Conservation (phyloP, 2,113 vertebrate genomes). For the Entelurus aequoreus region DNA sequence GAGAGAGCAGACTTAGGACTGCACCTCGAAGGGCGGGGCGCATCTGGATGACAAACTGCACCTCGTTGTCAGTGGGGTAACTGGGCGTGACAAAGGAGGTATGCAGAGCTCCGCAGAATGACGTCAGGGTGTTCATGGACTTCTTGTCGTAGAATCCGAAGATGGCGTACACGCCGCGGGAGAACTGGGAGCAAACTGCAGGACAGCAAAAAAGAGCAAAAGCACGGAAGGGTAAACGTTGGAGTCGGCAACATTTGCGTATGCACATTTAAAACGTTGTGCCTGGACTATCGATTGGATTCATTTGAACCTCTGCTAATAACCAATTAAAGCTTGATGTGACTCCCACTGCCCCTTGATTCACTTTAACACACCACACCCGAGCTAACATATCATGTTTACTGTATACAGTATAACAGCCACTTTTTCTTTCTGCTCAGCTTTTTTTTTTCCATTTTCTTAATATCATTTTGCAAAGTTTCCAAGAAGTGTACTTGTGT, state of each 20-base stretch:
- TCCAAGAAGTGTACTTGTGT: too few species aligned
- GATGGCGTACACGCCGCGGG: conserved; percentile 97
- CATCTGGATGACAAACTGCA: conserved; percentile 99
- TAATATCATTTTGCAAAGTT: too few species aligned
- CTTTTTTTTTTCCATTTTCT: too few species aligned
- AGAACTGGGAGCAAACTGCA: conserved; percentile 98
- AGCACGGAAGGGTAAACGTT: conserved; percentile 3
- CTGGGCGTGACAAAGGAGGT: conserved; percentile 97
- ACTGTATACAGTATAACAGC: too few species aligned
- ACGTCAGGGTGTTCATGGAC: conserved; percentile 99
- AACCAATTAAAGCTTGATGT: conserved; percentile 8
- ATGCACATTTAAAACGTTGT: conserved; percentile 13
- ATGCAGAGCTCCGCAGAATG: conserved; percentile 96
- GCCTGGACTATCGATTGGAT: conserved; percentile 3
- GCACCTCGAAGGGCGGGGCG: conserved; percentile 89
- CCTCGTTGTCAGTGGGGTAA: conserved; percentile 94
- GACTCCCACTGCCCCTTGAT: conserved; percentile 1
- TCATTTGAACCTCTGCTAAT: conserved; percentile 19
- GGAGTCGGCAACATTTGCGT: conserved; percentile 17
- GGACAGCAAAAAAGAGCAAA: conserved; percentile 20
- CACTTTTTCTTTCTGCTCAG: too few species aligned
- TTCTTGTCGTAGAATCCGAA: conserved; percentile 99
- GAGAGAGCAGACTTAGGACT: conserved; percentile 87
- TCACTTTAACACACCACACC: conserved; percentile 1
- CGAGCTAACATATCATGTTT: neutral